Conservation (phyloP, 2,888 invertebrate species). For the Dryomyza anilis region DNA sequence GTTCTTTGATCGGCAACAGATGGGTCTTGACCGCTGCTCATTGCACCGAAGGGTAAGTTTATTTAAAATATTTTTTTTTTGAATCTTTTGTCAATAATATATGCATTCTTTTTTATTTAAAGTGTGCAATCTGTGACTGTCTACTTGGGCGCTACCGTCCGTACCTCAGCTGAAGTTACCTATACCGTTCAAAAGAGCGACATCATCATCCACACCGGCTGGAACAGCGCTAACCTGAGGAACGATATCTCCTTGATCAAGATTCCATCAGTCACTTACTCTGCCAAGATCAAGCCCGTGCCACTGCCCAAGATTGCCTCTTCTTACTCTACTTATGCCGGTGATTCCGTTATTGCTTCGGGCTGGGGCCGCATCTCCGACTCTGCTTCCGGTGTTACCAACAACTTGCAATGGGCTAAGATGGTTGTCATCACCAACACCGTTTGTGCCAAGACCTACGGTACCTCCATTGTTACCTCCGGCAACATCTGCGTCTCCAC, state of each 20-base stretch:
- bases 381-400: constrained; percentile 33
- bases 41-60: constrained; percentile 46
- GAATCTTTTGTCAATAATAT: neutral
- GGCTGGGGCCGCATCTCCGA: constrained; percentile 50
- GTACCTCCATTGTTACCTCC: constrained; percentile 30
- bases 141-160: constrained; percentile 34
- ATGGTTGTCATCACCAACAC: constrained; percentile 42
- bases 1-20: constrained; percentile 44
- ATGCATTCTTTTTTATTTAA: neutral
- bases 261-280: constrained; percentile 39
- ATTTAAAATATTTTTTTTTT: neutral
- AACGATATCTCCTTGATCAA: constrained; percentile 60
- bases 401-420: constrained; percentile 37
- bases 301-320: constrained; percentile 30
- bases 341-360: constrained; percentile 42
- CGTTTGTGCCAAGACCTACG: constrained; percentile 37
- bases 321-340: constrained; percentile 34
- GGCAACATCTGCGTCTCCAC: constrained; percentile 46
- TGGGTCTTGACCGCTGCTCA: constrained; percentile 56
- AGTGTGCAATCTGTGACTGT: constrained; percentile 15
- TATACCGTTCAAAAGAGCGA: constrained; percentile 23
- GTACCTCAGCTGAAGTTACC: constrained; percentile 18
- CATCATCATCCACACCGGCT: constrained; percentile 52
- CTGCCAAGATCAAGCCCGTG: constrained; percentile 33
- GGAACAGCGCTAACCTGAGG: constrained; percentile 43